A percentile compares a stretch with the other conserved stretches of the same genome.
Evolutionary conservation across 2,113 vertebrate genomes (phyloP).

Genomic region (Stomatorhinus ivindoensis): DNA sequence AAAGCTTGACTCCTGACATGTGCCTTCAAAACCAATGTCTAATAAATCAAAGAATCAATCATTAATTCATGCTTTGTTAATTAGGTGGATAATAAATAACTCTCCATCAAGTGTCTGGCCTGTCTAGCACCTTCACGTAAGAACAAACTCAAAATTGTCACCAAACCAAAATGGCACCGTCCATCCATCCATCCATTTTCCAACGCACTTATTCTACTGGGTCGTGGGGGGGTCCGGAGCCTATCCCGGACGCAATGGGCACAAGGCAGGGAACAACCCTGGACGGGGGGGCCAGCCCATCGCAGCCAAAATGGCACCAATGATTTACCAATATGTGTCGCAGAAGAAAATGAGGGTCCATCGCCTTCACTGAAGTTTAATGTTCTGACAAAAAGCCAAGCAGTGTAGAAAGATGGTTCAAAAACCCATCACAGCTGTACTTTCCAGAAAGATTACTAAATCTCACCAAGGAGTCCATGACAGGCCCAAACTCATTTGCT

Average conservation of each 20-base stretch:
- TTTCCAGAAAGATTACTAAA: not conserved
- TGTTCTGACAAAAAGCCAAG: not conserved
- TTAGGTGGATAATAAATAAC: not conserved
- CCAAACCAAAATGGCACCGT: not conserved
- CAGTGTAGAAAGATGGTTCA: not conserved
- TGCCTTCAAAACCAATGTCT: not conserved
- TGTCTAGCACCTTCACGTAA: not conserved
- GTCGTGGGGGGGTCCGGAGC: no score
- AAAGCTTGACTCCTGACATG: not conserved
- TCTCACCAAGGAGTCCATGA: not conserved
- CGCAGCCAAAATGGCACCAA: not conserved
- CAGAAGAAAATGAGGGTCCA: not conserved
- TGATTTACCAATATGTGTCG: not conserved
- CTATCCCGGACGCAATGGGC: no score
- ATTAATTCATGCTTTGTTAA: slow-evolving; percentile 1
- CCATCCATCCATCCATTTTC: no score
- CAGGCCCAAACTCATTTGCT: not conserved
- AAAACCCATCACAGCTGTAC: not conserved
- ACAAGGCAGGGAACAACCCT: no score
- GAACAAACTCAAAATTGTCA: not conserved
- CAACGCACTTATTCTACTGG: no score
- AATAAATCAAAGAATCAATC: not conserved
- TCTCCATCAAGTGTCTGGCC: not conserved
- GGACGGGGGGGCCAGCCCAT: no score
- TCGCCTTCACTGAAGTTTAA: not conserved